Evolutionary conservation across 2,113 vertebrate genomes (phyloP), one percentile per base, ranked within the genome.

Genomic region (Pyrgilauda ruficollis): DNA sequence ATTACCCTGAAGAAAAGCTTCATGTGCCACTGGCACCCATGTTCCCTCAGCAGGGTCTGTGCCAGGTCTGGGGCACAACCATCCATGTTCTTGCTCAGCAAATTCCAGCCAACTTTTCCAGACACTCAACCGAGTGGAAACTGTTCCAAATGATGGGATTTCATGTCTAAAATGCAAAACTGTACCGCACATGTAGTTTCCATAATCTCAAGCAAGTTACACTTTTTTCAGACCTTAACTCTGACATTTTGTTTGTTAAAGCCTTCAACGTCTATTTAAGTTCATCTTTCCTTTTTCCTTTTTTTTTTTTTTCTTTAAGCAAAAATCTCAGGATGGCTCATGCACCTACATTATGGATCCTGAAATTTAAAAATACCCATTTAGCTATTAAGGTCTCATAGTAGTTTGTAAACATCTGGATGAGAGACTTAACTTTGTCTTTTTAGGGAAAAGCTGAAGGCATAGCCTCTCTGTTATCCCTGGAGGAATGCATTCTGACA

Each of bases 1-100:
- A 41, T 41, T 6, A 37, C 10, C 21, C 28, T n/a, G 27, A 70
- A 46, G 28, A 58, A 70, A 58, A 78, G 31, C 26, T 55, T 33
- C 21, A 1, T 1, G 18, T 46, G 56, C 35, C 23, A 59, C 37
- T 46, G 70, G 69, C 55, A 56, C n/a, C 56, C 15, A 2, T 2
- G 1, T 70, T 68, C 18, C 11, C 9, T 30, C 41, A 23, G 61
- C 0, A 28, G 24, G 2, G 19, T 22, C 11, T 15, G 4, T 31
- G 47, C 31, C 46, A 64, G 41, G 13, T 13, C 6, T 14, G n/a
- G 44, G 81, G 52, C 26, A 56, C 58, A 75, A 35, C 20, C 17
- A 63, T 10, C 66, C 4, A 0, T 31, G 11, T 13, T 47, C 52
- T 17, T 47, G 24, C 50, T 53, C 17, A 68, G 26, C 26, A 90